These are phyloP conservation scores for Lamprologus speciosus DNA, from an alignment of 2,113 vertebrate genomes.

Conservation along the genomic window DNA sequence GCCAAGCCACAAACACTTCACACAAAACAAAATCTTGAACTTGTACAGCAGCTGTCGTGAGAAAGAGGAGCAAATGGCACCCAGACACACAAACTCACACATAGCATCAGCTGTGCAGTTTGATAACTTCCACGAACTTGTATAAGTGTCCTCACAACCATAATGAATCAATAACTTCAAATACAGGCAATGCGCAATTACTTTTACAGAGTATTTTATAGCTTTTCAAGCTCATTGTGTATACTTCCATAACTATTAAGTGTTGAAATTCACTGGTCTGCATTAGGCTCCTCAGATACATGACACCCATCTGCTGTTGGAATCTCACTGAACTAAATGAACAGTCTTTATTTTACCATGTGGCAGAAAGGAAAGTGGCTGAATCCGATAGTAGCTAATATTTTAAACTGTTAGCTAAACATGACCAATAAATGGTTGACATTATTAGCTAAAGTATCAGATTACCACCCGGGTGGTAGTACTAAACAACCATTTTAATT, in stretches of 20 bases:
- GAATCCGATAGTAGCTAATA: background rate
- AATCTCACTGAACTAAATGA: background rate
- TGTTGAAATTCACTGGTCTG: background rate
- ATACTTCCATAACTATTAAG: background rate
- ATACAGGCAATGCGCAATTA: background rate
- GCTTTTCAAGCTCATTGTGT: background rate
- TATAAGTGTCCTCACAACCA: background rate
- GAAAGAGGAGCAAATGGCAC: slow-evolving; percentile 49
- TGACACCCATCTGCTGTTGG: background rate
- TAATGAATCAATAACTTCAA: background rate
- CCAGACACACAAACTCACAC: background rate
- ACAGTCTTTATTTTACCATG: background rate
- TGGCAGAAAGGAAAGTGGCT: background rate
- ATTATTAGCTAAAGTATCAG: background rate
- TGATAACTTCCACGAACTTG: slow-evolving; percentile 11
- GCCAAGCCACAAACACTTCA: slow-evolving; percentile 39
- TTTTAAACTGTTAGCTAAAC: background rate
- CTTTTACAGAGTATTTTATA: background rate
- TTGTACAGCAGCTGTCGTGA: slow-evolving; percentile 54
- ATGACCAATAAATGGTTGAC: background rate
- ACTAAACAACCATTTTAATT: background rate
- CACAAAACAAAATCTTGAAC: slow-evolving; percentile 48
- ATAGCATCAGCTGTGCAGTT: slow-evolving; percentile 11
- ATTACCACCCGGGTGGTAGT: background rate
- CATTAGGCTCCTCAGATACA: background rate